phyloP scores from a whole-genome alignment of 2,113 vertebrate species.

The Sinocyclocheilus maitianheensis region DNA sequence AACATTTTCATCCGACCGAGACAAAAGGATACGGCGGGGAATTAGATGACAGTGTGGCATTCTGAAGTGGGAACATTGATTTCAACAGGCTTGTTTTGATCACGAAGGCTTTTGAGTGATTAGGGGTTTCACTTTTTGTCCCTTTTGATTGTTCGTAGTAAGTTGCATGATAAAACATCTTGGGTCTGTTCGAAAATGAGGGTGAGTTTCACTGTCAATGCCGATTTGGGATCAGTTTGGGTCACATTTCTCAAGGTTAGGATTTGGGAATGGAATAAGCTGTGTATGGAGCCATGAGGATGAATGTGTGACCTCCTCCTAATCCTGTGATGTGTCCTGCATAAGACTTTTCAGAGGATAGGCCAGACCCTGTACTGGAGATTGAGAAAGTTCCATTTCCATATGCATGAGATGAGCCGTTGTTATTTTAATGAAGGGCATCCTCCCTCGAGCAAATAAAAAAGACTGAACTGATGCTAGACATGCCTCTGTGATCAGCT shows the following conservation, averaged over 20 bases:
- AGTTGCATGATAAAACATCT: neutral
- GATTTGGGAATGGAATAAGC: slow-evolving; percentile 15
- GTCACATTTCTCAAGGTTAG: slow-evolving; percentile 32
- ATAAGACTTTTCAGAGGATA: slow-evolving; percentile 33
- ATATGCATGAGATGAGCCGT: slow-evolving; percentile 66
- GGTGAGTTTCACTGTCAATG: neutral
- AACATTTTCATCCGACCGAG: slow-evolving; percentile 62
- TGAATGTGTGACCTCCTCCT: neutral
- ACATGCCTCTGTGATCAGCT: slow-evolving; percentile 71
- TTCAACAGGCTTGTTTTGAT: slow-evolving; percentile 22
- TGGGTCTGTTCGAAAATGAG: neutral
- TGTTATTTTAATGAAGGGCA: slow-evolving; percentile 68
- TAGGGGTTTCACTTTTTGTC: neutral
- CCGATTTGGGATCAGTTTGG: neutral
- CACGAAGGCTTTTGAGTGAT: slow-evolving; percentile 11
- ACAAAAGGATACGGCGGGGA: slow-evolving; percentile 50
- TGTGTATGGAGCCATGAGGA: neutral
- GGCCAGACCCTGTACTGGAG: slow-evolving; percentile 4
- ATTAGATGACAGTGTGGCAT: neutral
- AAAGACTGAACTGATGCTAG: slow-evolving; percentile 65
- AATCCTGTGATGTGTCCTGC: slow-evolving; percentile 11
- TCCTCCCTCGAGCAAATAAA: slow-evolving; percentile 62
- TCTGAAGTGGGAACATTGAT: neutral
- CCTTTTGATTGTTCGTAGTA: neutral
- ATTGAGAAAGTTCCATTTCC: slow-evolving; percentile 57